Base-by-base conservation (phyloP, 1,140 invertebrate species). In the Hycleus phaleratus region DNA sequence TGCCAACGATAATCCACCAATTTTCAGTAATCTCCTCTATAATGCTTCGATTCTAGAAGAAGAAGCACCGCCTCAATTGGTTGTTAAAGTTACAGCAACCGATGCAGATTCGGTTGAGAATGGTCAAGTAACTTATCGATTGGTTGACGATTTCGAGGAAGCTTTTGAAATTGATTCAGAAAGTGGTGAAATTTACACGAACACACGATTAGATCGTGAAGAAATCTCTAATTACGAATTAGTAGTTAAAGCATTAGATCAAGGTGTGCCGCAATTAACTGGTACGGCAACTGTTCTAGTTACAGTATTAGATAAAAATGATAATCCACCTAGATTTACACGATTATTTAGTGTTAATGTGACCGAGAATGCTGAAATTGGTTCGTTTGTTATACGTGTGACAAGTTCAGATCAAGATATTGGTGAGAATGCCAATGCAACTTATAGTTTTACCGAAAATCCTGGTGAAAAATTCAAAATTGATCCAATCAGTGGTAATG, bases 271-370 rank as follows among this genome's bases (percentile, higher is more conserved):
- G 0, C 81, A 84, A 51, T 73, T 91, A 45, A 88, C 89, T 1
- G 91, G 93, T 6, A 87, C 88, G 0, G 85, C 93, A 0, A 93
- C 88, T 26, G 87, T 97, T 0, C 68, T 91, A 10, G 79, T 97
- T 0, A 89, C 84, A 4, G 84, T 97, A 10, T 71, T 88, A 11
- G 93, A 97, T 70, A 93, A 93, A 73, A 97, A 98, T 75, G 95
- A 98, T 73, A 95, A 96, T 74, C 90, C 91, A 7, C 94, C 95
- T 0, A 80, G 88, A 58, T 98, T 98, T 71, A 95, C 93, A 0
- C 77, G 93, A 46, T 74, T 96, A 0, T 97, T 95, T 72, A 93
- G 88, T 67, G 90, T 93, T 0, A 95, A 95, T 70, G 91, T 98
- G 0, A 95, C 93, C 0, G 96, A 98, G 78, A 97, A 98, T 75